These are phyloP conservation scores for Mnemiopsis leidyi DNA, from an alignment of 37 sponge, comb jelly and placozoan genomes.

Conservation along the genomic window DNA sequence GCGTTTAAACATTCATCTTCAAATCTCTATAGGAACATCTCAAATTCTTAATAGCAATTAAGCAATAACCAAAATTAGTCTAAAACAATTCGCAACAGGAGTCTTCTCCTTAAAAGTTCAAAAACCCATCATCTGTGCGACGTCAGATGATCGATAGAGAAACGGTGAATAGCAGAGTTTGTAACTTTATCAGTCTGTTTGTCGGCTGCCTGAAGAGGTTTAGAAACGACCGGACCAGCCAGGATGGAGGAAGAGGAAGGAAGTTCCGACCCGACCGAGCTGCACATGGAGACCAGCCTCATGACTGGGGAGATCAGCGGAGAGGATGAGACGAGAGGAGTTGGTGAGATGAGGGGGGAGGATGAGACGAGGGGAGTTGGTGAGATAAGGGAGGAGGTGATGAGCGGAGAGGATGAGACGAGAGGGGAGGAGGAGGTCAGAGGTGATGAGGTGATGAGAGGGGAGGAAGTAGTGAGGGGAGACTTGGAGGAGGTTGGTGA, in stretches of 20 bases:
- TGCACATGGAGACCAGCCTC: not conserved
- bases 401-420: not conserved
- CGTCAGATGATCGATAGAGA: conserved; percentile 10
- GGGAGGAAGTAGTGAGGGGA: not conserved
- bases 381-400: not conserved
- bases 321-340: not conserved
- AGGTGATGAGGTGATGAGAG: not conserved
- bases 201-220: not conserved
- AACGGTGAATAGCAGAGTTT: not conserved
- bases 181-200: not conserved
- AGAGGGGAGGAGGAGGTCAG: not conserved
- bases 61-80: no score
- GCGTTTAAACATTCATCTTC: no score
- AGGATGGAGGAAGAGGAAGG: not conserved
- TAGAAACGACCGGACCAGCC: not conserved
- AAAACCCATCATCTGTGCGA: not conserved
- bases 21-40: no score
- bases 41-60: no score
- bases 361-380: not conserved
- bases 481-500: not conserved
- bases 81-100: not conserved
- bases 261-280: not conserved
- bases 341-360: not conserved
- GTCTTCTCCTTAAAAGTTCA: not conserved
- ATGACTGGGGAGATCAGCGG: not conserved